A percentile compares a stretch with the other conserved stretches of the same genome.
Conservation (phyloP, 35 echinoderm and acorn worm genomes). For the Ophioderma brevispina region DNA sequence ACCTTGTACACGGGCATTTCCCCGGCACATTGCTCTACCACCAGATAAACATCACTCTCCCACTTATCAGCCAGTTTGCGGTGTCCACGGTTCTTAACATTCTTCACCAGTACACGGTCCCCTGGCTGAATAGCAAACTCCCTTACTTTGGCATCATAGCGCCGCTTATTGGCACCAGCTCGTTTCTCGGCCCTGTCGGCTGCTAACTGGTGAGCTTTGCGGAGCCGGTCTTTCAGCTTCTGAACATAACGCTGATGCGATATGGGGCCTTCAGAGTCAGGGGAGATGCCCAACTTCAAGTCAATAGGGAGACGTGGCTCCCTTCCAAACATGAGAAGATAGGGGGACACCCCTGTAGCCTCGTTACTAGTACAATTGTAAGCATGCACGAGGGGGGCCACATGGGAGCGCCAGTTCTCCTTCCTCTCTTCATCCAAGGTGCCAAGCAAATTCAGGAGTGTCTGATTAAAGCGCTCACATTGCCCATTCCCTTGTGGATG, state of each 20-base stretch:
- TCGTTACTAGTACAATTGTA: conserved; percentile 50
- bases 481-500: conserved; percentile 75
- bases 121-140: conserved; percentile 45
- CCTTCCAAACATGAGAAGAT: conserved; percentile 68
- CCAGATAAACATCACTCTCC: conserved; percentile 21
- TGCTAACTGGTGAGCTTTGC: conserved; percentile 14
- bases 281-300: conserved; percentile 19
- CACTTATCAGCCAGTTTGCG: conserved; percentile 65
- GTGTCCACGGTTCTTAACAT: conserved; percentile 53
- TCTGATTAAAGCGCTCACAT: conserved; percentile 59
- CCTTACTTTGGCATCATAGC: conserved; percentile 50
- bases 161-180: conserved; percentile 20
- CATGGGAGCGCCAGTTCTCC: conserved; percentile 38
- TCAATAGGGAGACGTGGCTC: conserved; percentile 55
- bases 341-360: not conserved
- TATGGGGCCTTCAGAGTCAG: not conserved
- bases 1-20: conserved; percentile 65
- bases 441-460: conserved; percentile 24
- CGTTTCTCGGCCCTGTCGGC: not conserved
- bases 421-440: conserved; percentile 47
- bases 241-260: conserved; percentile 22
- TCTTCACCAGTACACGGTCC: conserved; percentile 77
- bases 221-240: conserved; percentile 13
- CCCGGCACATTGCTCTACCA: not conserved
- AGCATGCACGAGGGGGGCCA: conserved; percentile 42